Conservation (phyloP, 2,888 invertebrate species). For the Calliphora vomitoria region DNA sequence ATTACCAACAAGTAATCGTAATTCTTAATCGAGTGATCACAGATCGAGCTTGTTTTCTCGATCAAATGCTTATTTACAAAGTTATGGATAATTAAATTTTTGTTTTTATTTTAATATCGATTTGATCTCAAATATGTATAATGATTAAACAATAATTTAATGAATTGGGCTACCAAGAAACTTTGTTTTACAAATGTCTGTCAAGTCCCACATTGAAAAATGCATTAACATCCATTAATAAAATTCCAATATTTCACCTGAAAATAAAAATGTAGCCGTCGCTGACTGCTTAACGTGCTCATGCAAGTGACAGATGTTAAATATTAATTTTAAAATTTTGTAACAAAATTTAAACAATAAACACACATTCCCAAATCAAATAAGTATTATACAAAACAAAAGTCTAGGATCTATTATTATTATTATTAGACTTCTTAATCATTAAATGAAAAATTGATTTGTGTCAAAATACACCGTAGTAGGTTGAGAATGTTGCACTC, state of each 20-base stretch:
- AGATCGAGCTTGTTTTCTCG: no score
- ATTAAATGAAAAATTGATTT: slow-evolving; percentile 59
- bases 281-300: neutral
- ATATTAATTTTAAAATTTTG: neutral
- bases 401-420: slow-evolving; percentile 15
- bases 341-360: neutral
- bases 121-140: no score
- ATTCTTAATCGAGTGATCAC: no score
- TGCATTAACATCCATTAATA: neutral
- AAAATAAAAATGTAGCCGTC: neutral
- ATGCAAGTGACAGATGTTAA: slow-evolving; percentile 13
- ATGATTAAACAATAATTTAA: neutral
- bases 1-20: no score
- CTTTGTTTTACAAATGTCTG: neutral
- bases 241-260: neutral
- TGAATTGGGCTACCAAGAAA: neutral
- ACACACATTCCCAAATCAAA: neutral
- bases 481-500: slow-evolving; percentile 8
- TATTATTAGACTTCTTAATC: slow-evolving; percentile 27
- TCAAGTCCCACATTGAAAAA: neutral
- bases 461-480: slow-evolving; percentile 33
- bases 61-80: no score
- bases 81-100: no score
- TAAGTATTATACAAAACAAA: neutral
- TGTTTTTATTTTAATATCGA: no score